phyloP scores from a whole-genome alignment of 2,113 vertebrate genomes.

The Dipodomys ordii region DNA sequence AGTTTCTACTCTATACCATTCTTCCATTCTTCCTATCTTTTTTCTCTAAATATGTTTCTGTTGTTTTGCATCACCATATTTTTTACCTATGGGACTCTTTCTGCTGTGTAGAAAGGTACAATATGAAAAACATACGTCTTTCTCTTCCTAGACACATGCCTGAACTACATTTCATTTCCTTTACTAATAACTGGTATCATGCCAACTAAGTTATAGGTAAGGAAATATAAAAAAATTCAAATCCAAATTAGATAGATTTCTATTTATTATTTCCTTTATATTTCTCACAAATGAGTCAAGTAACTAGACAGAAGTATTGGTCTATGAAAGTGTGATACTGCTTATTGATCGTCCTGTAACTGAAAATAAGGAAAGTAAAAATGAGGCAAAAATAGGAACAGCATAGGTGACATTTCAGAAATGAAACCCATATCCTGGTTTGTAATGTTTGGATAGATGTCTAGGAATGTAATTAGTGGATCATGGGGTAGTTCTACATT shows the following conservation, averaged over 20 bases:
- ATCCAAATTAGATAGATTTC: background rate
- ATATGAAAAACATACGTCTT: background rate
- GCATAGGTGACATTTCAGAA: background rate
- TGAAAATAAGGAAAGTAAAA: background rate
- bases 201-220: background rate
- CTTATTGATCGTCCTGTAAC: background rate
- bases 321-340: background rate
- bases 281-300: constrained; percentile 4
- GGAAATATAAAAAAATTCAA: background rate
- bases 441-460: no score
- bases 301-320: constrained; percentile 27
- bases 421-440: no score
- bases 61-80: background rate
- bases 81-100: background rate
- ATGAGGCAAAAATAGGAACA: background rate
- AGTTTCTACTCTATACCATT: background rate
- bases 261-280: background rate
- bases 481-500: no score
- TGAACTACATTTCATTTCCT: background rate
- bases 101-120: background rate
- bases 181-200: background rate
- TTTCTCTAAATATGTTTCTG: background rate
- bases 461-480: no score
- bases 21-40: background rate
- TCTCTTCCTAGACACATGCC: background rate